Conservation (phyloP, 2,113 vertebrate species). For the Laterallus jamaicensis region DNA sequence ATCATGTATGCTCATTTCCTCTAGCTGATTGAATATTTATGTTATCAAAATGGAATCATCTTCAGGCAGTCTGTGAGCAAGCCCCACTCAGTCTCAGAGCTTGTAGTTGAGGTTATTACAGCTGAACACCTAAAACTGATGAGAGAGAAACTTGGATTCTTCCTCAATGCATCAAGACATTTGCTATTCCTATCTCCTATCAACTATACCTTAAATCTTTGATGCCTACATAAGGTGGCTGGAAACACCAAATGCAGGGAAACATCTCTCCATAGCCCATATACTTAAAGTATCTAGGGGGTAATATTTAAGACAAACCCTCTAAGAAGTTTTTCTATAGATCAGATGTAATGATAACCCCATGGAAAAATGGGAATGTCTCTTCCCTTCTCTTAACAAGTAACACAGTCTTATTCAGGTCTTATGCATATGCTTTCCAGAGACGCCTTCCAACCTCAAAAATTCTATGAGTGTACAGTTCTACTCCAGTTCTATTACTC, state of each 20-base stretch:
- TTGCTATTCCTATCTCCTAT: not conserved
- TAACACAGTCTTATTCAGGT: fast-evolving
- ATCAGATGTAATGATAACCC: not conserved
- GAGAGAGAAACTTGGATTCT: not conserved
- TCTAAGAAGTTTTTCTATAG: not conserved
- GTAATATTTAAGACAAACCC: not conserved
- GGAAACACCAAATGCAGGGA: not conserved
- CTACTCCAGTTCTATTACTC: not conserved
- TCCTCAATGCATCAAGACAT: not conserved
- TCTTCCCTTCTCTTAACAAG: not conserved
- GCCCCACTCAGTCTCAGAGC: not conserved
- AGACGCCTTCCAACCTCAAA: not conserved
- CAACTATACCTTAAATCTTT: not conserved
- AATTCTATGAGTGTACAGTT: not conserved
- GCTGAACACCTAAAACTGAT: not conserved
- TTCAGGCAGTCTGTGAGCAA: not conserved
- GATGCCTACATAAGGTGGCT: not conserved
- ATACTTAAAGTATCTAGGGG: not conserved
- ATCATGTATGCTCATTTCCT: not conserved
- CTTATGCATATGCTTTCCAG: not conserved
- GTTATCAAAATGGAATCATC: not conserved
- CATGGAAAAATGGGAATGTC: not conserved
- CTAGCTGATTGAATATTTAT: not conserved
- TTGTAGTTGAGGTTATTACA: fast-evolving
- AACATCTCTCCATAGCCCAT: not conserved